A percentile compares a stretch with the other conserved stretches of the same genome.
Conservation (phyloP, 2,888 invertebrate species). For the Lagria hirta region DNA sequence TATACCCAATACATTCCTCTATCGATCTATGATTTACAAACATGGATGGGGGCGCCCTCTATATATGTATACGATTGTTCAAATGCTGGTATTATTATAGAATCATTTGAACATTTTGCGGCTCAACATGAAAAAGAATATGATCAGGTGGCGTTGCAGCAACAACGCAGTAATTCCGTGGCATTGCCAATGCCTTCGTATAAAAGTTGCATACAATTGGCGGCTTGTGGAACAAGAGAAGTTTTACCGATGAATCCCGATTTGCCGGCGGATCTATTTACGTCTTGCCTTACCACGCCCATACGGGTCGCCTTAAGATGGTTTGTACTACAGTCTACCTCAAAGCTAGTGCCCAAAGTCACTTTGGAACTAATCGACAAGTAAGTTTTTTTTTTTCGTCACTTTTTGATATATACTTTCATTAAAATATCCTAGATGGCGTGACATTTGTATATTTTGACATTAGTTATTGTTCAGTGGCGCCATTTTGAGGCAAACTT, state of each 20-base stretch:
- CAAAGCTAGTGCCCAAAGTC: conserved; percentile 78
- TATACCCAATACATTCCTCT: conserved; percentile 99
- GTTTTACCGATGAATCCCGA: conserved; percentile 96
- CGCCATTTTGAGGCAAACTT: conserved; percentile 2
- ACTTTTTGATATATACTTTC: too few relatives aligned
- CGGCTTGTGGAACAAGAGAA: conserved; percentile 92
- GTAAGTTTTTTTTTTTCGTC: conserved; percentile 57
- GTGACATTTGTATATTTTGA: too few relatives aligned
- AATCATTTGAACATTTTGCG: conserved; percentile 86
- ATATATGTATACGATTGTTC: conserved; percentile 99
- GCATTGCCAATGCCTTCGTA: conserved; percentile 51
- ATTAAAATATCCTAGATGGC: too few relatives aligned
- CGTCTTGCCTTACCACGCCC: conserved; percentile 96
- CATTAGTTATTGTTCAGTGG: neutral
- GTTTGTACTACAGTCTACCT: conserved; percentile 86
- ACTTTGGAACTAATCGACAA: conserved; percentile 88
- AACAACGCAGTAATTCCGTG: conserved; percentile 6
- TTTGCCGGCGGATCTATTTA: conserved; percentile 96
- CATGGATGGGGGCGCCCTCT: conserved; percentile 99
- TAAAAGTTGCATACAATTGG: conserved; percentile 93
- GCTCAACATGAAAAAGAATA: conserved; percentile 86
- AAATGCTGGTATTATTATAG: conserved; percentile 95
- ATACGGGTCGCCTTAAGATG: conserved; percentile 94
- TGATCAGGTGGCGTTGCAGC: conserved; percentile 48
- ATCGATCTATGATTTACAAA: conserved; percentile 96